These are phyloP conservation scores for Dinoponera quadriceps DNA, from an alignment of 1,140 invertebrate species.

Conservation along the genomic window DNA sequence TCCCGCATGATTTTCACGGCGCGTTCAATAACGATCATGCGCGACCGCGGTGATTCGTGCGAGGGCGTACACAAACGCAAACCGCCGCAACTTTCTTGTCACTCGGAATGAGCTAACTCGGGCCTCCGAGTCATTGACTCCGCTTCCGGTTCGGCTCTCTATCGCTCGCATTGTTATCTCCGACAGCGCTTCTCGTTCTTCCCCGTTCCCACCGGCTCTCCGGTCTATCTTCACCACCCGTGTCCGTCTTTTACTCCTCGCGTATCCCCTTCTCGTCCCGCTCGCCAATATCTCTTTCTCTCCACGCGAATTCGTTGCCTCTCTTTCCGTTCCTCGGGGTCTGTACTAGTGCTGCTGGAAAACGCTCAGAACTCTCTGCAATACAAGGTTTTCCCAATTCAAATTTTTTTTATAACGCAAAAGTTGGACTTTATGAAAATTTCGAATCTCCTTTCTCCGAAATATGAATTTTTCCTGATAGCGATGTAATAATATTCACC, in stretches of 20 bases:
- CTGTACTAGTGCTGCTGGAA: neutral
- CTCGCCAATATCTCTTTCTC: constrained; percentile 40
- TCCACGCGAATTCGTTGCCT: constrained; percentile 25
- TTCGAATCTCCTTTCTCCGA: neutral
- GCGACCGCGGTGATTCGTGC: constrained; percentile 49
- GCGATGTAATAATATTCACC: neutral
- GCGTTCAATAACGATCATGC: constrained; percentile 62
- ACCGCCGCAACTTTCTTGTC: constrained; percentile 73
- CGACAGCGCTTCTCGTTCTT: constrained; percentile 61
- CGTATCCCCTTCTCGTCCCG: constrained; percentile 16
- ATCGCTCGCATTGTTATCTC: constrained; percentile 77
- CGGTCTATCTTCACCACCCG: constrained; percentile 50
- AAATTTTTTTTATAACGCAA: constrained; percentile 5
- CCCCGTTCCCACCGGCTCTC: constrained; percentile 61
- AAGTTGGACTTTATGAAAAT: neutral
- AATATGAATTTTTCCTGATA: neutral
- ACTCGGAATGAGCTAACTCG: constrained; percentile 73
- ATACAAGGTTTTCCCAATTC: constrained; percentile 11
- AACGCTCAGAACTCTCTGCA: no score
- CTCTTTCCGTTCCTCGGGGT: constrained; percentile 45
- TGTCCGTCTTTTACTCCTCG: constrained; percentile 50
- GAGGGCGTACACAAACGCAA: constrained; percentile 46
- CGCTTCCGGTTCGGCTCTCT: constrained; percentile 79
- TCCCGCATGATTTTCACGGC: constrained; percentile 47
- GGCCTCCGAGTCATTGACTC: constrained; percentile 81